Conservation (phyloP, 2,888 invertebrate species). For the Leucoma salicis region DNA sequence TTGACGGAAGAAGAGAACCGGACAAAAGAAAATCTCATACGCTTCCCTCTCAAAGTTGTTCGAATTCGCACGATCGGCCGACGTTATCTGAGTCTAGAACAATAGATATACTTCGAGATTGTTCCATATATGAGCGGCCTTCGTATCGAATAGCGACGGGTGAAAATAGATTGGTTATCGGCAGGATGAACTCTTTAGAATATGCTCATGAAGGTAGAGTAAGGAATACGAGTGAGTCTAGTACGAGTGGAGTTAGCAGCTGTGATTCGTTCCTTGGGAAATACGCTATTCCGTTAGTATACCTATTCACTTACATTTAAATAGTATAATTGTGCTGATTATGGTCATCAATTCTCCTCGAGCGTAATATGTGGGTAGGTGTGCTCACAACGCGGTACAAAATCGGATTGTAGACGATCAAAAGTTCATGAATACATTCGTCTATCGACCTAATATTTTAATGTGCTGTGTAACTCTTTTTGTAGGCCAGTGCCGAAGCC, state of each 20-base stretch:
- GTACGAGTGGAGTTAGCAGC: conserved; percentile 91
- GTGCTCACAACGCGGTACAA: too few species aligned
- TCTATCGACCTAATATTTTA: too few species aligned
- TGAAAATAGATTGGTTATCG: conserved; percentile 56
- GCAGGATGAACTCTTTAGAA: conserved; percentile 69
- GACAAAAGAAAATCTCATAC: conserved; percentile 79
- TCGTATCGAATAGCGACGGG: conserved; percentile 45
- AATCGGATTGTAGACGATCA: too few species aligned
- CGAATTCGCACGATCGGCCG: conserved; percentile 83
- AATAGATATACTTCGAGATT: conserved; percentile 81
- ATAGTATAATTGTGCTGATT: too few species aligned
- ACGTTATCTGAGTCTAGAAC: conserved; percentile 87
- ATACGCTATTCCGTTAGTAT: conserved; percentile 80
- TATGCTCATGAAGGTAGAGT: conserved; percentile 69
- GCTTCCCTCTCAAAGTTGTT: conserved; percentile 78
- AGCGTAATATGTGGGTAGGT: too few species aligned
- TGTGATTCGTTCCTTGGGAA: conserved; percentile 88
- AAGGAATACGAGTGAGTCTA: conserved; percentile 85
- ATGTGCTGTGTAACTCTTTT: too few species aligned
- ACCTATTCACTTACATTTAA: too few species aligned
- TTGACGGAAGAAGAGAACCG: conserved; percentile 45
- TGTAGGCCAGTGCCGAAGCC: too few species aligned
- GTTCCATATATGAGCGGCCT: conserved; percentile 57
- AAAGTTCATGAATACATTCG: too few species aligned
- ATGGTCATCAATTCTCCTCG: too few species aligned